Conservation (phyloP, 2,797 vertebrate genomes). For the Amblyraja radiata region DNA sequence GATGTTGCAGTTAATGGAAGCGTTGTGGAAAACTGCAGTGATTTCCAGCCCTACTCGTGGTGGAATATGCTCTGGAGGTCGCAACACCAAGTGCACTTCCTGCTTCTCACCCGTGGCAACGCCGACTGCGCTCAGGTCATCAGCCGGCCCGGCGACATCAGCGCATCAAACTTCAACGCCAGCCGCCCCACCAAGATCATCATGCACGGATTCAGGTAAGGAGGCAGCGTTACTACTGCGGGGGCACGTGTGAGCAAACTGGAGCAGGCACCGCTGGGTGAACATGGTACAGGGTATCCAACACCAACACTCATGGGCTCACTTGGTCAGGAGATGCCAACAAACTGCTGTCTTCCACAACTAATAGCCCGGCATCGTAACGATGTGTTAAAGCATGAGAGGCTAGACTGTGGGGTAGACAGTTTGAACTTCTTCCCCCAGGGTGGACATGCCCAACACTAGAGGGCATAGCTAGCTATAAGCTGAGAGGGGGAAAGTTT, state of each 20-base stretch:
- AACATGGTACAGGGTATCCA: too few species aligned
- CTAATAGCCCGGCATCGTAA: not conserved
- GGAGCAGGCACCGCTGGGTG: too few species aligned
- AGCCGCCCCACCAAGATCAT: conserved; percentile 76
- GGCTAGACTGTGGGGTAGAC: too few species aligned
- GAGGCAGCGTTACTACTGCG: conserved; percentile 22
- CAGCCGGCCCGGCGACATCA: conserved; percentile 48
- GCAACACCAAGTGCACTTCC: not conserved
- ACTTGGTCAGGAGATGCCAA: not conserved
- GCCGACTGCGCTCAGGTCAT: conserved; percentile 48
- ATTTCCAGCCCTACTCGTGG: conserved; percentile 14
- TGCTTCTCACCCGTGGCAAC: conserved; percentile 18
- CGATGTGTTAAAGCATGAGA: too few species aligned
- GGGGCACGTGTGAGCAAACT: too few species aligned
- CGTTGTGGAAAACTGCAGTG: not conserved
- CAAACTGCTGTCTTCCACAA: not conserved
- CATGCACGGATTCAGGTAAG: conserved; percentile 88
- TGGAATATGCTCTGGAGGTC: not conserved
- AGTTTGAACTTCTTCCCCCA: too few species aligned
- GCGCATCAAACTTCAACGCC: conserved; percentile 61
- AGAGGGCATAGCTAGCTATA: too few species aligned
- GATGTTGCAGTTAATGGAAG: not conserved
- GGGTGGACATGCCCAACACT: too few species aligned
- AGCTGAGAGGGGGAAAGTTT: too few species aligned
- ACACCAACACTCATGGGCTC: too few species aligned